Evolutionary conservation across 2,797 vertebrate genomes (phyloP), one percentile per base, ranked within the genome.

Genomic region (Phoeniculus purpureus): DNA sequence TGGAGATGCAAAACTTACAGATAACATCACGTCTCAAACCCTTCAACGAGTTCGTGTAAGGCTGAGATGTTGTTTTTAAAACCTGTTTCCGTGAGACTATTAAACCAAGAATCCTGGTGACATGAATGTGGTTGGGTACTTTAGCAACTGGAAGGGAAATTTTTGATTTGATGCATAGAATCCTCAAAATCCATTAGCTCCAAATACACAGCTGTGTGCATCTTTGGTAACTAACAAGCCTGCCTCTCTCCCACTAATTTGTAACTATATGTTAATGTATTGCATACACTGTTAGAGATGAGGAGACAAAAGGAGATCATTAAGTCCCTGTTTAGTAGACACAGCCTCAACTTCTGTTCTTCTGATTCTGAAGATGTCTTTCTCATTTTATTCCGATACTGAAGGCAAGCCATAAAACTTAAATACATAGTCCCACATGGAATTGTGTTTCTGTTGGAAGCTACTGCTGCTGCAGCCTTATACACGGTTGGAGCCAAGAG

Each of bases 371-470:
- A 78, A 85, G 58, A 77, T 4, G 1, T 58, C 72, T 81, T 70
- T 80, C 82, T 68, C 45, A 47, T 5, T 81, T 85, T 90, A 89
- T 81, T 12, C 77, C 62, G 72, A 34, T 54, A 71, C 7, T 37
- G 23, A 86, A 80, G 27, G 23, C 50, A 86, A 84, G 45, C 23
- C 86, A 64, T 62, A 85, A 34, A 58, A 90, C 58, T 65, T 45
- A 60, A 61, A 29, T 73, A 70, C 43, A 9, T 54, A 27, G 37
- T 48, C 47, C 48, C 65, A 48, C 6, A 21, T 71, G n/a, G 54
- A 75, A 83, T 87, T 51, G 40, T 31, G 23, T 67, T 83, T 87
- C 51, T 67, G 31, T 55, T 93, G 70, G 64, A 92, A 90, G 78
- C 43, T 81, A 15, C 54, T 7, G 22, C 54, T 7, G 22, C 62